These are phyloP conservation scores for Eudasyphora cyanicolor DNA, from an alignment of 2,888 invertebrate genomes.

Conservation along the genomic window DNA sequence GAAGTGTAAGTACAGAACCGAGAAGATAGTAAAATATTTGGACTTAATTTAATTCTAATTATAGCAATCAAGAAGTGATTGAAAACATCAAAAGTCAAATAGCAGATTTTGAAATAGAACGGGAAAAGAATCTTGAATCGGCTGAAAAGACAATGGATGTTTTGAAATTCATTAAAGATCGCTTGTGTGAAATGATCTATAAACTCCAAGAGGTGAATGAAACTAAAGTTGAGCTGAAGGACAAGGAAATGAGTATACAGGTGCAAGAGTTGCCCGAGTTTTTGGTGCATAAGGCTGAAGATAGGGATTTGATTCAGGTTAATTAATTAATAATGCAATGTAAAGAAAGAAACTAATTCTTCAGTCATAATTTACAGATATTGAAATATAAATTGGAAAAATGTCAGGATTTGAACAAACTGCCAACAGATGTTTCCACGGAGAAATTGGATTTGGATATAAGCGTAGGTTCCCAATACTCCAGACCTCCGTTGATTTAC, in stretches of 20 bases:
- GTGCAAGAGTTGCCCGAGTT: constrained; percentile 74
- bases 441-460: constrained; percentile 73
- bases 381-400: constrained; percentile 76
- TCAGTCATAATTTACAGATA: constrained; percentile 69
- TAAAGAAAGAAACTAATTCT: background rate
- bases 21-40: no score
- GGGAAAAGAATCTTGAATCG: constrained; percentile 77
- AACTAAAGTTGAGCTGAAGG: constrained; percentile 73
- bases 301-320: constrained; percentile 77
- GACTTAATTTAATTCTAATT: no score
- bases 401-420: constrained; percentile 73
- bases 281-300: constrained; percentile 73
- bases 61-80: constrained; percentile 87
- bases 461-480: constrained; percentile 56
- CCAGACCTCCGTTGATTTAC: background rate
- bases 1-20: constrained; percentile 89
- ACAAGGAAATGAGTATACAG: constrained; percentile 71
- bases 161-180: constrained; percentile 76
- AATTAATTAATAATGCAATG: background rate
- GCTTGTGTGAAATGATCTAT: constrained; percentile 79
- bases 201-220: constrained; percentile 79
- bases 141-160: constrained; percentile 75
- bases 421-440: constrained; percentile 69
- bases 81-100: constrained; percentile 84
- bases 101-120: constrained; percentile 80